Evolutionary conservation across 2,888 invertebrate genomes (phyloP).

Genomic region (Isoperla grammatica): DNA sequence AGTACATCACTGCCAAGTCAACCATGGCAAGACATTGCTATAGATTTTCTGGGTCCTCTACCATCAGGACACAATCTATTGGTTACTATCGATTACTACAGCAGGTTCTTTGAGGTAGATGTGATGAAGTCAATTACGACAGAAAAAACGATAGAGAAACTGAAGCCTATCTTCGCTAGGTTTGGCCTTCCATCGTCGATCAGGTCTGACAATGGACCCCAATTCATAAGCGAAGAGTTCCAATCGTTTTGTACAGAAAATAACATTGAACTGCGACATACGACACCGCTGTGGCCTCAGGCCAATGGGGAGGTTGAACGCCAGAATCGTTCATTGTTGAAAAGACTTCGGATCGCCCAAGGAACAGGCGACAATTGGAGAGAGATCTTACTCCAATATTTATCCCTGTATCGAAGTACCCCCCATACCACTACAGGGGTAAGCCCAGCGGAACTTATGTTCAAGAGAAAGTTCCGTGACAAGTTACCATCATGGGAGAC

Average conservation of each 20-base stretch:
- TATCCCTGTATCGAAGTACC: slow-evolving; percentile 30
- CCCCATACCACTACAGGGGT: slow-evolving; percentile 19
- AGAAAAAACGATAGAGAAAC: slow-evolving; percentile 24
- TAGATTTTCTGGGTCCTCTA: slow-evolving; percentile 4
- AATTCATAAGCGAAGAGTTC: slow-evolving; percentile 18
- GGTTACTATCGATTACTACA: slow-evolving; percentile 2
- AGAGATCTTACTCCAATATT: slow-evolving; percentile 30
- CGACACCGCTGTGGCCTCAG: slow-evolving; percentile 24
- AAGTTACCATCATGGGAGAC: background rate
- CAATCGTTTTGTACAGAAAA: background rate
- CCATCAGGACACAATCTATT: slow-evolving; percentile 1
- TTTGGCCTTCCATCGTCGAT: slow-evolving; percentile 10
- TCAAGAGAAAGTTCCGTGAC: background rate
- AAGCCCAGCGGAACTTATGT: slow-evolving; percentile 28
- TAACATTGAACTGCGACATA: slow-evolving; percentile 24
- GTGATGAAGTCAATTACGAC: slow-evolving; percentile 16
- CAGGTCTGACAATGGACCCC: slow-evolving; percentile 32
- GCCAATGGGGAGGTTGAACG: too few species aligned
- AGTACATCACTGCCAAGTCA: slow-evolving; percentile 3
- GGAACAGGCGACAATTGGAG: too few species aligned
- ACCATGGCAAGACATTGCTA: background rate
- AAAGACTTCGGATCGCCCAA: too few species aligned
- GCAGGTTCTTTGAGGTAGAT: slow-evolving; percentile 1
- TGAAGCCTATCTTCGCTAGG: slow-evolving; percentile 32
- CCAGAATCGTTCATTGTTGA: too few species aligned